phyloP scores from a whole-genome alignment of 1,140 invertebrate species.

The Zeugodacus cucurbitae region DNA sequence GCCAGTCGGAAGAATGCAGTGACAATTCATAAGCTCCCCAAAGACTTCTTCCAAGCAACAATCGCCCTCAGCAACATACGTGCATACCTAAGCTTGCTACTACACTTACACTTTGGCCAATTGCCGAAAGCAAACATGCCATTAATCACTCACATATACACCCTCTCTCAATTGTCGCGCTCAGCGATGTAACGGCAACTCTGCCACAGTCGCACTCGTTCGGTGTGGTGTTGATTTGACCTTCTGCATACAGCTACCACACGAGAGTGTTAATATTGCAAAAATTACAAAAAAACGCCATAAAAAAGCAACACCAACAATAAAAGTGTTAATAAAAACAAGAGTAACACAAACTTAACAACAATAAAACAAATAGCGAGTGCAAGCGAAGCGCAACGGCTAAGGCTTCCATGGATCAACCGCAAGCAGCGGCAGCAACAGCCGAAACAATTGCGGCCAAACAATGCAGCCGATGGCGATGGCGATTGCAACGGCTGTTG shows the following conservation, averaged over 20 bases:
- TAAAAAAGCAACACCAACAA: neutral
- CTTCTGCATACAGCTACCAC: neutral
- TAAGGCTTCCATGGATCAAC: conserved; percentile 1
- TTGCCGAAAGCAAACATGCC: neutral
- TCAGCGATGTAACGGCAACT: neutral
- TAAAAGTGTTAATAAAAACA: neutral
- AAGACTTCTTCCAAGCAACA: neutral
- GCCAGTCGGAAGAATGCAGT: neutral
- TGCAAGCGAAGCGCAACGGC: neutral
- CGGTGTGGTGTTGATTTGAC: neutral
- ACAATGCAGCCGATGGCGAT: neutral
- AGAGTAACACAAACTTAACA: neutral
- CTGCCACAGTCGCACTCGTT: neutral
- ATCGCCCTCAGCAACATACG: neutral
- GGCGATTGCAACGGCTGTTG: neutral
- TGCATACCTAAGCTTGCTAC: neutral
- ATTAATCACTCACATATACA: neutral
- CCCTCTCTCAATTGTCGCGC: too few relatives aligned
- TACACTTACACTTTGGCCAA: neutral
- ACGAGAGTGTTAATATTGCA: neutral
- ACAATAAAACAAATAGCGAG: neutral
- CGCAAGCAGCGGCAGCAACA: neutral
- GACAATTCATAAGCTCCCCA: neutral
- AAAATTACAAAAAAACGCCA: neutral
- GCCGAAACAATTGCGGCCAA: neutral